Percentiles rank a stretch among this genome's conserved stretches.
These are phyloP conservation scores for Patella depressa DNA, from an alignment of 2,888 invertebrate genomes.

Conservation along the genomic window DNA sequence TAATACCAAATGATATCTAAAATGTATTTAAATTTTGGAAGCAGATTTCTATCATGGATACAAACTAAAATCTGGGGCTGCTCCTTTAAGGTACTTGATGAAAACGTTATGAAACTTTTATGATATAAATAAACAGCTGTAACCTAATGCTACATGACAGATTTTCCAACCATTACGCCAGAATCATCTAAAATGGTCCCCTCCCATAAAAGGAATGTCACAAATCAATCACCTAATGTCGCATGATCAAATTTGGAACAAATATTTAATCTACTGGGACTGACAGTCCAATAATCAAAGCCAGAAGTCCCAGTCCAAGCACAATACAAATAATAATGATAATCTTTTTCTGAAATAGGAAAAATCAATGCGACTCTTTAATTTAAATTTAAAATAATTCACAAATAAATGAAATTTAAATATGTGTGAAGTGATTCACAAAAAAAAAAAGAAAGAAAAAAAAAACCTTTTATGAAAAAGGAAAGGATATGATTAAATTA, in stretches of 20 bases:
- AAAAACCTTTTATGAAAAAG: constrained; percentile 4
- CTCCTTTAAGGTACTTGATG: too few species aligned
- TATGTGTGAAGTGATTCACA: neutral
- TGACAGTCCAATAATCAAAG: constrained; percentile 1
- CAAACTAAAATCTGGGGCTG: too few species aligned
- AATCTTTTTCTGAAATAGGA: constrained; percentile 38
- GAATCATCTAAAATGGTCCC: neutral
- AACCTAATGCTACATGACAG: neutral
- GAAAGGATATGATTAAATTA: neutral
- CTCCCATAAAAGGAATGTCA: neutral
- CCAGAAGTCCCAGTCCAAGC: neutral
- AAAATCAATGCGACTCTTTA: constrained; percentile 4
- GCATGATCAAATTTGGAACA: neutral
- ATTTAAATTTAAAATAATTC: neutral
- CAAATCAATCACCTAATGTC: too few species aligned
- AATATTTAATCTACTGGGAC: neutral
- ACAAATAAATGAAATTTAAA: neutral
- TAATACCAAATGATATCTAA: too few species aligned
- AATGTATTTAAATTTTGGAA: too few species aligned
- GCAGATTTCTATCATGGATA: too few species aligned
- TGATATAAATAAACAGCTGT: too few species aligned
- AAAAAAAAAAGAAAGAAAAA: neutral
- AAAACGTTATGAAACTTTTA: too few species aligned
- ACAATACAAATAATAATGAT: constrained; percentile 36
- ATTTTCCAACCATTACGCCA: neutral